Evolutionary conservation across 2,797 vertebrate genomes (phyloP).

Genomic region (Rhynchonycteris naso): DNA sequence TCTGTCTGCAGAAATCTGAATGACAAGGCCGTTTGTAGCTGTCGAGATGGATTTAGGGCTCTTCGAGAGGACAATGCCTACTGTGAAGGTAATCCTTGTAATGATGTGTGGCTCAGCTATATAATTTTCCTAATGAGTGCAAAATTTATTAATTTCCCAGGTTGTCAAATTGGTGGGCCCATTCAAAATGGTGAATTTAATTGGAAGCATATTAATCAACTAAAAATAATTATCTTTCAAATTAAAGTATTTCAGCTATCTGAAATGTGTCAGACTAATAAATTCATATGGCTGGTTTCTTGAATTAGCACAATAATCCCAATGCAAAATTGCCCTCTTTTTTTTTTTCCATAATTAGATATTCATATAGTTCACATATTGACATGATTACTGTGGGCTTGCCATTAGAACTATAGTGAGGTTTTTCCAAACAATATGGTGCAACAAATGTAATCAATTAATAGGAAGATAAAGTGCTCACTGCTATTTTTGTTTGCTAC

Average conservation of each 20-base stretch:
- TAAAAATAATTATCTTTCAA: slow-evolving; percentile 79
- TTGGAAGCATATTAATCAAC: slow-evolving; percentile 79
- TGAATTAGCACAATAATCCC: slow-evolving; percentile 75
- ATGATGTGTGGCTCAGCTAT: slow-evolving; percentile 27
- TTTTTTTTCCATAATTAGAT: slow-evolving; percentile 73
- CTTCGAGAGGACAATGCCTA: slow-evolving; percentile 97
- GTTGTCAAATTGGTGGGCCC: slow-evolving; percentile 73
- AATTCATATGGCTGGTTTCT: slow-evolving; percentile 71
- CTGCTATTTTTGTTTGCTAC: slow-evolving; percentile 16
- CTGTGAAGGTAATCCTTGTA: slow-evolving; percentile 92
- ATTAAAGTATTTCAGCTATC: slow-evolving; percentile 72
- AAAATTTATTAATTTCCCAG: slow-evolving; percentile 71
- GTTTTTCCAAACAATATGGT: slow-evolving; percentile 63
- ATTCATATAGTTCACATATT: slow-evolving; percentile 65
- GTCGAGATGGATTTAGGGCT: slow-evolving; percentile 94
- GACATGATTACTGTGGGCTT: slow-evolving; percentile 68
- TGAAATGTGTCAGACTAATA: slow-evolving; percentile 49
- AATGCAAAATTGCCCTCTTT: slow-evolving; percentile 60
- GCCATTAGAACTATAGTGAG: slow-evolving; percentile 57
- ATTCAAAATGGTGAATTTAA: slow-evolving; percentile 76
- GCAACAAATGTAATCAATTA: slow-evolving; percentile 68
- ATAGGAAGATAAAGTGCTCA: slow-evolving; percentile 41
- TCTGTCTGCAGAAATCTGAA: slow-evolving; percentile 96
- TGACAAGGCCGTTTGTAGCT: slow-evolving; percentile 93
- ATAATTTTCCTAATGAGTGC: slow-evolving; percentile 53